Conservation (phyloP, 35 echinoderm and acorn worm genomes). For the Apostichopus parvimensis region DNA sequence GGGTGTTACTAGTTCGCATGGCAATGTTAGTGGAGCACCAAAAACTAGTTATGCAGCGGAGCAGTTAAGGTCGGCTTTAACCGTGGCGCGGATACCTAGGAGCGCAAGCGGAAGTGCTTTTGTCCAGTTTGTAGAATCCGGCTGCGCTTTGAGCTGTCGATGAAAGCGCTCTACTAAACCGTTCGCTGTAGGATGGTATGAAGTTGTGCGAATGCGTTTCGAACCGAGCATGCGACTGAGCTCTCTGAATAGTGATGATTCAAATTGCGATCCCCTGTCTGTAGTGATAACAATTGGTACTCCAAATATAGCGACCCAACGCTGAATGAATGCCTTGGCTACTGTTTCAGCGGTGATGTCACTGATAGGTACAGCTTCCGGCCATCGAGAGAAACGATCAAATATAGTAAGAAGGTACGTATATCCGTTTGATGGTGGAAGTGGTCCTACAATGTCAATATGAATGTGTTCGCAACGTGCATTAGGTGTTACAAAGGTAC, state of each 20-base stretch:
- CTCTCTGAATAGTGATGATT: constrained; percentile 51
- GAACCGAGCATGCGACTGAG: constrained; percentile 50
- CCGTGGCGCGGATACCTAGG: constrained; percentile 53
- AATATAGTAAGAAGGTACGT: constrained; percentile 48
- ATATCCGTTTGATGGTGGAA: constrained; percentile 61
- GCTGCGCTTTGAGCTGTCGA: constrained; percentile 55
- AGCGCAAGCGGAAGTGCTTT: constrained; percentile 55
- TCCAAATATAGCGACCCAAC: constrained; percentile 3
- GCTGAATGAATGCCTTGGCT: constrained; percentile 22
- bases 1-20: too few relatives aligned
- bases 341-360: background rate
- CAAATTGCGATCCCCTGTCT: constrained; percentile 58
- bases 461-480: too few relatives aligned
- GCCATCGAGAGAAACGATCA: constrained; percentile 74
- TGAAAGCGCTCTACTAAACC: constrained; percentile 36
- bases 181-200: constrained; percentile 38
- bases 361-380: constrained; percentile 39
- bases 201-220: constrained; percentile 48
- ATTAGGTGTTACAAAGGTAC: too few relatives aligned
- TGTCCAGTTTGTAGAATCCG: background rate
- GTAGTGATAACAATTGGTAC: background rate
- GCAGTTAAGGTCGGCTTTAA: constrained; percentile 56
- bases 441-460: constrained; percentile 10
- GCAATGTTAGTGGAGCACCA: too few relatives aligned
- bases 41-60: background rate